Evolutionary conservation across 2,113 vertebrate species (phyloP).

Genomic region (Misgurnus mizolepis): DNA sequence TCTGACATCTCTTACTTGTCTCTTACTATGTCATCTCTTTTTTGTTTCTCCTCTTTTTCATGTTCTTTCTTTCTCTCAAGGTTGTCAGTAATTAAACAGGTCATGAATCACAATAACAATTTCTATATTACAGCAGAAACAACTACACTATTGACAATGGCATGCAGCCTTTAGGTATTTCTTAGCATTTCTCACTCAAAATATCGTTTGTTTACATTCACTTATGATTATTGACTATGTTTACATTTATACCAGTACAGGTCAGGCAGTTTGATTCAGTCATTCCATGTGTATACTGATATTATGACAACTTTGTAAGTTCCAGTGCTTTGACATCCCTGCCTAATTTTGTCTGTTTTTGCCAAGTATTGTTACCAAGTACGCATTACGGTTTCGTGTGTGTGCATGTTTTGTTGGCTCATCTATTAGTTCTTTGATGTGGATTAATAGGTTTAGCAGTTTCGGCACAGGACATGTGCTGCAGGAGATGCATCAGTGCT

Average conservation of each 20-base stretch:
- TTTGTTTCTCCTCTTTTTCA: not conserved
- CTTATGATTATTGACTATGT: no score
- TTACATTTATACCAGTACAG: no score
- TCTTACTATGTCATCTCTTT: constrained; percentile 4
- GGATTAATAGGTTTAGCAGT: constrained; percentile 32
- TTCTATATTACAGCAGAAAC: no score
- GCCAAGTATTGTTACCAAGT: not conserved
- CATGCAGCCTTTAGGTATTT: no score
- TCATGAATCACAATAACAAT: no score
- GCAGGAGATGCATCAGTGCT: constrained; percentile 37
- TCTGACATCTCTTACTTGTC: not conserved
- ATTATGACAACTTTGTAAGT: no score
- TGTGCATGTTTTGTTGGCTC: constrained; percentile 43
- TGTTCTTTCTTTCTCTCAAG: not conserved
- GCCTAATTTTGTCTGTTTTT: not conserved
- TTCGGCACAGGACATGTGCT: constrained; percentile 27
- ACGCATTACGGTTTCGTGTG: constrained; percentile 21
- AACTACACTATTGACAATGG: no score
- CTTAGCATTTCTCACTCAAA: no score
- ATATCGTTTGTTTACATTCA: no score
- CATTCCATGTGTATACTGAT: no score
- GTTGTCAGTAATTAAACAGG: no score
- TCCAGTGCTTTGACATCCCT: not conserved
- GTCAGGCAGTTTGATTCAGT: no score
- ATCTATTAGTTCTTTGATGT: constrained; percentile 36